Base-by-base conservation (phyloP, 2,797 vertebrate genomes). In the Oreochromis mossambicus region DNA sequence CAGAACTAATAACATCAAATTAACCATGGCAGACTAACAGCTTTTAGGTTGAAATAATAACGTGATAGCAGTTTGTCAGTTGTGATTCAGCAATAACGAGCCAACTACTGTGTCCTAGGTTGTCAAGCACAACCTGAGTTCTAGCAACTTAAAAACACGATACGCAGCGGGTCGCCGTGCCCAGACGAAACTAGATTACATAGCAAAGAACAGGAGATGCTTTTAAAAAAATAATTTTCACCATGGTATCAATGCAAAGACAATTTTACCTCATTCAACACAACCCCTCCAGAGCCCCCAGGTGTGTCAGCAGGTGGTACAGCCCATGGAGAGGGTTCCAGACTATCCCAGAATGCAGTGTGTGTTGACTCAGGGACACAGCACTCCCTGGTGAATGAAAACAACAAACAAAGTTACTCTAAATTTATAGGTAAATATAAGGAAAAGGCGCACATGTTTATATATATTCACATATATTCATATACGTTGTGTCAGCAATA, bases 211-310 rank as follows among this genome's bases (percentile, higher is more conserved):
- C 41, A 11, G 41, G 17, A 70, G 14, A 48, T 26, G 24, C 1
- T 46, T 46, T 61, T 21, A 21, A 50, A 63, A 63, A 63, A 38
- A 63, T 1, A 13, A 26, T 52, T 29, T 36, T 43, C 41, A 19
- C 1, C 6, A 10, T 11, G 38, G 21, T 78, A 29, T 21, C 51
- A 70, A 34, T n/a, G 51, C 52, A 41, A 50, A 52, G 55, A 81
- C 50, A 80, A 34, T 83, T 93, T 91, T 88, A 96, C 95, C 96
- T 96, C 95, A 95, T 96, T 95, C 91, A 95, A 89, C 90, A 91
- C 70, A 89, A 88, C 83, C 85, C 88, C 89, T 92, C 88, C 88
- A 88, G 91, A 89, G 79, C 73, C 88, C 91, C 92, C 92, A 81
- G 88, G 89, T 91, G 90, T 81, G 89, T 96, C 89, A 96, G 93